Base-by-base conservation (phyloP, 2,888 invertebrate species). In the Cremastobaeus sp. region DNA sequence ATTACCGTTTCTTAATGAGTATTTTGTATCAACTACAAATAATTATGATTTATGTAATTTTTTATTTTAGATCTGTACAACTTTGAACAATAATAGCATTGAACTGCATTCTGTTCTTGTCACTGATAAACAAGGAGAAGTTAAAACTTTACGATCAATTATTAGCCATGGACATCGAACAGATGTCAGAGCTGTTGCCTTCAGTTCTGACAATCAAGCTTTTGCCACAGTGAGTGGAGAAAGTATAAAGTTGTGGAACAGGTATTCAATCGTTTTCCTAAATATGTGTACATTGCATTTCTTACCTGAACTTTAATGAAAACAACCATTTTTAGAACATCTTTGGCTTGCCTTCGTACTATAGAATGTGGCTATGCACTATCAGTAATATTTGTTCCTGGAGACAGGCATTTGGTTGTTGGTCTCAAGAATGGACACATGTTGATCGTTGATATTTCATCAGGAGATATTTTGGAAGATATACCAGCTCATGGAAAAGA, bases 181-280 rank as follows among this genome's bases (percentile, higher is more conserved):
- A 41, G 96, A 98, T 83, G 94, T 98, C 3, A 90, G 96, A 48
- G 92, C 95, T 15, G 89, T 99, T 15, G 91, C 93, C 57, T 96
- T 99, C 85, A 97, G 96, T 85, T 95, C 95, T 1, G 98, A 98
- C 88, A 96, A 95, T 83, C 89, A 96, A 68, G 95, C 95, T 0
- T 90, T 98, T 66, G 91, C 95, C 0, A 95, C 98, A 0, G 97
- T 94, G 0, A 94, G 97, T 76, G 94, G 92, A 0, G 96, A 98
- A 79, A 92, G 94, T 4, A 89, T 98, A 28, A 98, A 99, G 89
- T 89, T 99, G 50, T 99, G 99, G 98, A 97, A 96, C 87, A 92
- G 95, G 92, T 93, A 82, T 76, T 79, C 78, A 60, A 37, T 25
- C n/a, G n/a, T n/a, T n/a, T n/a, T n/a, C n/a, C n/a, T n/a, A n/a